Percentiles rank a stretch among this genome's conserved stretches.
These are phyloP conservation scores for Aphelinus atriplicis DNA, from an alignment of 1,140 invertebrate genomes.

Conservation along the genomic window DNA sequence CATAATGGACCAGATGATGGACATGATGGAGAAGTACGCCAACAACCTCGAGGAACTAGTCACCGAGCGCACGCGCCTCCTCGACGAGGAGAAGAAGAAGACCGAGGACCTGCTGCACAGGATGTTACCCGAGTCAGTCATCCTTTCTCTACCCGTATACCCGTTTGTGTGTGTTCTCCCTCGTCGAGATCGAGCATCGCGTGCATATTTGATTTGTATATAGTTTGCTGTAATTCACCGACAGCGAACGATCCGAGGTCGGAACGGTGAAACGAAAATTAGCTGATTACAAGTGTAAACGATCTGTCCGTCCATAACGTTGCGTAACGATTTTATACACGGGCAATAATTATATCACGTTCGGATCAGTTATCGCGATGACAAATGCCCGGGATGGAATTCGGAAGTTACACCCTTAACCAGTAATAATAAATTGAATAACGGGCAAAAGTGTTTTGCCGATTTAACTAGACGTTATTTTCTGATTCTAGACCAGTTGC, in stretches of 20 bases:
- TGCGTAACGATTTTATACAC: too few relatives aligned
- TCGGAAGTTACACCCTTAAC: neutral
- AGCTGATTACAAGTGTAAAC: too few relatives aligned
- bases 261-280: too few relatives aligned
- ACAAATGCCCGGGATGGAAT: neutral
- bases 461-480: constrained; percentile 22
- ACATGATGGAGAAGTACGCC: constrained; percentile 95
- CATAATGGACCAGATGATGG: constrained; percentile 96
- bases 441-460: neutral
- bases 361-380: too few relatives aligned
- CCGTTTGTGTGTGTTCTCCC: too few relatives aligned
- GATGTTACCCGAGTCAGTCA: constrained; percentile 88
- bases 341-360: too few relatives aligned
- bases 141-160: too few relatives aligned
- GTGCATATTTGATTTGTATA: too few relatives aligned
- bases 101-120: constrained; percentile 91
- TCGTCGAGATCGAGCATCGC: too few relatives aligned
- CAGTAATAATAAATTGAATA: neutral
- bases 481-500: constrained; percentile 78
- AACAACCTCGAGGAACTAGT: constrained; percentile 95
- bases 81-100: constrained; percentile 93
- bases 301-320: too few relatives aligned
- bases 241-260: too few relatives aligned
- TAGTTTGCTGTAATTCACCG: too few relatives aligned
- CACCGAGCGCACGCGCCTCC: constrained; percentile 84